phyloP scores from a whole-genome alignment of 2,888 invertebrate genomes.

The Zonitis immaculata region DNA sequence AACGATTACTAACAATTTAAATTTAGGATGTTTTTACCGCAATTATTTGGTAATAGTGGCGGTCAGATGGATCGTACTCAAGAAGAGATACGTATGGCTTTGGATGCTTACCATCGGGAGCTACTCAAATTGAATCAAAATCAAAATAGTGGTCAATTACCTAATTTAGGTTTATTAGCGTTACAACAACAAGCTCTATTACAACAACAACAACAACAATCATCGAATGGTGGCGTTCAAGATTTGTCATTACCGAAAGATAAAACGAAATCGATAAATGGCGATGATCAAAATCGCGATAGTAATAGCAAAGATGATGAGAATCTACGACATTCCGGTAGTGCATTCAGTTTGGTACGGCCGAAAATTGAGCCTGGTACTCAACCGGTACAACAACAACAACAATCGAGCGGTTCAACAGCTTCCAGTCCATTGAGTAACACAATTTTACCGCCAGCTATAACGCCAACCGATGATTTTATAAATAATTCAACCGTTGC shows the following conservation, averaged over 20 bases:
- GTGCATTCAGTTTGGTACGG: constrained; percentile 83
- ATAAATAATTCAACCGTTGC: constrained; percentile 76
- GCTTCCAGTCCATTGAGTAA: constrained; percentile 82
- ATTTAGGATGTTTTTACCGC: constrained; percentile 81
- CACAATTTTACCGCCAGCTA: constrained; percentile 78
- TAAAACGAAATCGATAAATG: constrained; percentile 61
- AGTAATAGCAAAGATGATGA: constrained; percentile 60
- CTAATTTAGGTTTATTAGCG: constrained; percentile 64
- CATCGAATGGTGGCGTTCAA: constrained; percentile 62
- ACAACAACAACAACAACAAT: constrained; percentile 47
- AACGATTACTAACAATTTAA: too few relatives aligned
- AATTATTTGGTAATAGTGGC: constrained; percentile 63
- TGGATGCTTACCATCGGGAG: constrained; percentile 91
- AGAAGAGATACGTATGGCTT: constrained; percentile 83
- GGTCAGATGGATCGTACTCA: constrained; percentile 62
- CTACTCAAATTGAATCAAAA: constrained; percentile 77
- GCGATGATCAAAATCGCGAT: constrained; percentile 64
- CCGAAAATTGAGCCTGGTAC: constrained; percentile 77
- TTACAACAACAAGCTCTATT: constrained; percentile 67
- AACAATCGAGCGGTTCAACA: constrained; percentile 68
- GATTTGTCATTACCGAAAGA: constrained; percentile 83
- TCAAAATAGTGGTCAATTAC: constrained; percentile 49
- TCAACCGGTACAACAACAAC: constrained; percentile 34
- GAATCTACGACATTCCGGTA: constrained; percentile 66
- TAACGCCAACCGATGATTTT: constrained; percentile 77